Evolutionary conservation across 2,797 vertebrate genomes (phyloP), one percentile per base, ranked within the genome.

Genomic region (Antrozous pallidus): DNA sequence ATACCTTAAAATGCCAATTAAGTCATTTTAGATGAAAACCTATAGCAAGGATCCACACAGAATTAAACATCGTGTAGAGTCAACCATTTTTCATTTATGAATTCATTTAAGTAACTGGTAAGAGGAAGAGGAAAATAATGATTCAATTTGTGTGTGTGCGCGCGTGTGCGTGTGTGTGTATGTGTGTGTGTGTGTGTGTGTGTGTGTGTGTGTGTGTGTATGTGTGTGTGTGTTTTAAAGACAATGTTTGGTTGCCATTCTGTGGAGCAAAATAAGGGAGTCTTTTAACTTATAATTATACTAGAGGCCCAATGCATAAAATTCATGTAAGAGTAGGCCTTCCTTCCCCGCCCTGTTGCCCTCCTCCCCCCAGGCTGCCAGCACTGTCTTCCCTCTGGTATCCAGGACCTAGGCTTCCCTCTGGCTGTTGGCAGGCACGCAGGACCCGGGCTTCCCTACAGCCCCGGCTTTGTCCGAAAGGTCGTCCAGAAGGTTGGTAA

Each of bases 1-100:
- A 70, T 81, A 91, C 17, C 73, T 92, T 94, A 88, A 79, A 63
- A 58, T 78, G 82, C 42, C 47, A 58, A 67, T 84, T 94, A 95
- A 1, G 20, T 87, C 61, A 75, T 90, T 67, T 75, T 28, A 96
- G 92, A 92, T 81, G 8, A 47, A 49, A 92, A 89, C 28, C 6
- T 71, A 79, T 87, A 82, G 56, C 9, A 45, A 92, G 51, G 51
- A 82, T 67, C 16, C 67, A 77, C 10, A 63, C 13, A 65, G 81
- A 88, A 95, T 89, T 89, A 83, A 92, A 88, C 74, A 90, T 74
- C 54, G 47, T 16, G 20, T 49, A 69, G 82, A 90, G 54, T 82
- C 77, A 82, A 71, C 81, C 31, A 56, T 58, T 87, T 95, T 88
- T 85, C 63, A 81, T n/a, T 93, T 47, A 63, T 31, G 33, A 87